Evolutionary conservation across 2,113 vertebrate genomes (phyloP), one percentile per base, ranked within the genome.

Genomic region (Cebus imitator): DNA sequence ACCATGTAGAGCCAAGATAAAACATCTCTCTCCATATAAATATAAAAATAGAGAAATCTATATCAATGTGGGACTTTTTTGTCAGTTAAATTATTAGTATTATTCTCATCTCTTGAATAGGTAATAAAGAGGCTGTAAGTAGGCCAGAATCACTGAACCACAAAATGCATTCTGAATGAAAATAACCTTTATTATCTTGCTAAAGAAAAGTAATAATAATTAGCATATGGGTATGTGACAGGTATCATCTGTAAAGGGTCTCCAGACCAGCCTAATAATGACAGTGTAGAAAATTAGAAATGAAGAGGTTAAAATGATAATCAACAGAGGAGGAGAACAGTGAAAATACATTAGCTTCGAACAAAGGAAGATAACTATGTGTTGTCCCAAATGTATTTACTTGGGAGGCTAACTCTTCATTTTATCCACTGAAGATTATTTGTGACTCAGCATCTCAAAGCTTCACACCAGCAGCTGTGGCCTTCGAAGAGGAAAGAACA

Each of bases 1-100:
- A 2, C 21, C 9, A 11, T 66, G 3, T 6, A 32, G 66, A 50
- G 30, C n/a, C 0, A 1, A n/a, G 30, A n/a, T 40, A 40, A 81
- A 61, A 83, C 30, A 7, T 32, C 27, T 4, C 11, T 72, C 83
- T 2, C 12, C 30, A 1, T 32, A 40, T 21, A 35, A 58, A 50
- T 17, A n/a, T 32, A 55, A 64, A 97, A 88, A 76, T 6, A 93
- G 40, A 79, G 70, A 70, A 17, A 61, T 58, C 27, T 25, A 1
- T 73, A 61, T 43, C 48, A 14, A 37, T 7, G 9, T 0, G 0
- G 58, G 66, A 4, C 8, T 66, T 55, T 91, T 75, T 35, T 76
- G 87, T 76, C 83, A 48, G 48, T 52, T 52, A 95, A 91, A 93
- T 95, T 70, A 88, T 88, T n/a, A 81, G 55, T 16, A 30, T 70